Base-by-base conservation (phyloP, 2,888 invertebrate species). In the Eilema caniola region DNA sequence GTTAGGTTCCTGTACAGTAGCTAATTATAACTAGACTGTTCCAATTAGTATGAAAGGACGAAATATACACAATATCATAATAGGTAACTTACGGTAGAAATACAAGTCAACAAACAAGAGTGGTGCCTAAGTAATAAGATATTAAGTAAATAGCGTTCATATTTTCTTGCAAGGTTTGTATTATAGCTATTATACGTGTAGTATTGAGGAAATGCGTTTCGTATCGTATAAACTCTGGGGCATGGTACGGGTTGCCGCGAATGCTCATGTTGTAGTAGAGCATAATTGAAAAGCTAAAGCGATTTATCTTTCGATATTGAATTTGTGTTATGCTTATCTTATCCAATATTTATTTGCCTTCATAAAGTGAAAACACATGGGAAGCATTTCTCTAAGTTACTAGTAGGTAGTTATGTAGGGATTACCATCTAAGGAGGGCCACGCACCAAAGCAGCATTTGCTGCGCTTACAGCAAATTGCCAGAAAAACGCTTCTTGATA, bases 201-300 rank as follows among this genome's bases (percentile, higher is more conserved):
- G 69, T 75, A 80, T 80, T 83, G 84, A 89, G 92, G 92, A 93
- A 94, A 92, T 94, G 92, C 93, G 93, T 92, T 93, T 85, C 83
- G 85, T 88, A 87, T 85, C 85, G 84, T 88, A 85, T 86, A 86
- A 85, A 79, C 80, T 70, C 78, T 80, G 87, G 83, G 77, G 81
- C 83, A 82, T 91, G 90, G 91, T 86, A 91, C 91, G 83, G 86
- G 73, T 73, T 89, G 89, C 90, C 78, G 79, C 88, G 79, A 82
- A 85, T 88, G 86, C 86, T 83, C 80, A 71, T 70, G 64, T 31
- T 41, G n/a, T 64, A 41, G 7, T 69, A 65, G 20, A 33, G 28
- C 70, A 73, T 71, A 85, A 87, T 79, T 74, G 28, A 84, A 62
- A 68, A 78, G 79, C 75, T 70, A 20, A 62, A 76, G 84, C 85